phyloP scores from a whole-genome alignment of 2,888 invertebrate species.

The Axea sp. region DNA sequence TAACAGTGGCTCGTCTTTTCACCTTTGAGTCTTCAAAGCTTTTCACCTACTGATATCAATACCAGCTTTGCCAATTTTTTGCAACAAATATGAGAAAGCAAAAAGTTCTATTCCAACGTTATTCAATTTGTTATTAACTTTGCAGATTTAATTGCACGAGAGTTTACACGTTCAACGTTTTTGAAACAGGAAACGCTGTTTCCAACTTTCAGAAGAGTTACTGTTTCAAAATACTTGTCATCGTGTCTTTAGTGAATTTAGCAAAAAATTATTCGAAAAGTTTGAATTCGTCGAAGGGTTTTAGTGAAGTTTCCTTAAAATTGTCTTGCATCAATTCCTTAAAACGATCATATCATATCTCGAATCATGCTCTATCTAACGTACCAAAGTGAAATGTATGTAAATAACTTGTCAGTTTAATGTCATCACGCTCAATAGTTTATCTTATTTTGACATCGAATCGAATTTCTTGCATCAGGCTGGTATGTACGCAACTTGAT shows the following conservation, averaged over 20 bases:
- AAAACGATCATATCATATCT: slow-evolving; percentile 39
- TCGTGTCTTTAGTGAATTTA: too few species aligned
- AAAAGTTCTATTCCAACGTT: slow-evolving; percentile 3
- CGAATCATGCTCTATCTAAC: slow-evolving; percentile 31
- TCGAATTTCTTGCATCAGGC: slow-evolving; percentile 49
- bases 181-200: too few species aligned
- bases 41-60: slow-evolving; percentile 35
- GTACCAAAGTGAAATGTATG: slow-evolving; percentile 54
- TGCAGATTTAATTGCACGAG: slow-evolving; percentile 33
- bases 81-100: slow-evolving; percentile 14
- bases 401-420: slow-evolving; percentile 58
- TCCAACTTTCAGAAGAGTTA: too few species aligned
- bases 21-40: slow-evolving; percentile 34
- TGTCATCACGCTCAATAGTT: slow-evolving; percentile 57
- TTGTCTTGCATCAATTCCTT: slow-evolving; percentile 4
- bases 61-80: slow-evolving; percentile 26
- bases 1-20: slow-evolving; percentile 32
- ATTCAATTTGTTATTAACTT: slow-evolving; percentile 31
- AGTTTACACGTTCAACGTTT: too few species aligned
- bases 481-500: slow-evolving; percentile 53
- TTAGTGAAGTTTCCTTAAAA: neutral
- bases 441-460: slow-evolving; percentile 61
- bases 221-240: too few species aligned
- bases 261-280: too few species aligned
- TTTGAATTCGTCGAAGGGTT: too few species aligned